A percentile compares a stretch with the other conserved stretches of the same genome.
Evolutionary conservation across 2,113 vertebrate genomes (phyloP).

Genomic region (Numida meleagris): DNA sequence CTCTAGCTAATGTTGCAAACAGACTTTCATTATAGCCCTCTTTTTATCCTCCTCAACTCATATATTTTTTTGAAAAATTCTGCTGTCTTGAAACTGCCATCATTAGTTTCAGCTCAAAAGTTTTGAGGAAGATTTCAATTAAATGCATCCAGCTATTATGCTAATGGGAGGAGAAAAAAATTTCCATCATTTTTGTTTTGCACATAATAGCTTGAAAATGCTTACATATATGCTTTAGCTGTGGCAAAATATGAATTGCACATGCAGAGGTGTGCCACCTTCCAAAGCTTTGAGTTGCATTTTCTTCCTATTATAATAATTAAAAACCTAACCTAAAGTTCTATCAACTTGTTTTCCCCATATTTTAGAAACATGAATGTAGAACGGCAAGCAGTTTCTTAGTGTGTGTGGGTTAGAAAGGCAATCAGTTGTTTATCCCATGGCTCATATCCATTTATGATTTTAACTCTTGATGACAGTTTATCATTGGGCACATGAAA

Average conservation of each 20-base stretch:
- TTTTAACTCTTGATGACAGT: not conserved
- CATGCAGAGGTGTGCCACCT: not conserved
- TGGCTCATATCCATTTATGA: not conserved
- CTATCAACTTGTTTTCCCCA: not conserved
- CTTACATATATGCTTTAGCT: not conserved
- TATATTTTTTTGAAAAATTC: not conserved
- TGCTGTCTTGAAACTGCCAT: not conserved
- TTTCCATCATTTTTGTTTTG: not conserved
- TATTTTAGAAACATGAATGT: not conserved
- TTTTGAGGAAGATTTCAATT: slow-evolving; percentile 35
- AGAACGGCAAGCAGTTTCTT: not conserved
- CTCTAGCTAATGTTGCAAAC: slow-evolving; percentile 35
- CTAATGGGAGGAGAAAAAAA: not conserved
- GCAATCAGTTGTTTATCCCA: not conserved
- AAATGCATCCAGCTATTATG: slow-evolving; percentile 9
- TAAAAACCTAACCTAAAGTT: not conserved
- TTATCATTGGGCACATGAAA: not conserved
- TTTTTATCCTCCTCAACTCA: not conserved
- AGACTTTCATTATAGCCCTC: not conserved
- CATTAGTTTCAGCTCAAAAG: slow-evolving; percentile 41
- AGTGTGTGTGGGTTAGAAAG: not conserved
- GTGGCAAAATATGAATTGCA: not conserved
- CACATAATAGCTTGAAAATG: not conserved
- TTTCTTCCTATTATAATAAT: not conserved
- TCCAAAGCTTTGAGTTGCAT: not conserved